These are phyloP conservation scores for Onchidella celtica DNA, from an alignment of 2,888 invertebrate genomes.

Conservation along the genomic window DNA sequence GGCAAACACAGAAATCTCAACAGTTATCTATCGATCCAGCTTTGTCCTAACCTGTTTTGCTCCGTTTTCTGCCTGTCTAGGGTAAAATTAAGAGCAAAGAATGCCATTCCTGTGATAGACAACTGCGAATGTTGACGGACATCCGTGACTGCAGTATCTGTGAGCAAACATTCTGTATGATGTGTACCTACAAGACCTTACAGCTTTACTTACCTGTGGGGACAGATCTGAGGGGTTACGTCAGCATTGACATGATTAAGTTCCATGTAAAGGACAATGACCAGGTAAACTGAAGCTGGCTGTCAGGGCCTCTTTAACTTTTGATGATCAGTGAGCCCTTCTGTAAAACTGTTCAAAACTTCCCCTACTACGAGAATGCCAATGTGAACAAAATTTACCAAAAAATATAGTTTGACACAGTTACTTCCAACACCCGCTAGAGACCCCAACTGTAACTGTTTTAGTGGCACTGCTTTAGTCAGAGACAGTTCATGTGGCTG, in stretches of 20 bases:
- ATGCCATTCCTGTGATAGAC: slow-evolving; percentile 26
- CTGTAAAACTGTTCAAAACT: too few species aligned
- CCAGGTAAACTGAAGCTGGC: not conserved
- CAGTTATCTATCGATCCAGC: not conserved
- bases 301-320: too few species aligned
- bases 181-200: slow-evolving; percentile 23
- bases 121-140: slow-evolving; percentile 37
- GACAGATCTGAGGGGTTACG: slow-evolving; percentile 30
- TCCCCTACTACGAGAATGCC: too few species aligned
- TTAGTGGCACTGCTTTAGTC: too few species aligned
- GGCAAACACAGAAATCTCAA: too few species aligned
- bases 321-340: too few species aligned
- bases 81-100: slow-evolving; percentile 31
- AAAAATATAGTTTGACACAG: too few species aligned
- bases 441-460: too few species aligned
- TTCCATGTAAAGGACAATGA: slow-evolving; percentile 27
- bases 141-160: slow-evolving; percentile 35
- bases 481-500: too few species aligned
- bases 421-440: too few species aligned
- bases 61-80: too few species aligned
- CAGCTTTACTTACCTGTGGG: slow-evolving; percentile 38
- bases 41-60: not conserved
- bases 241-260: slow-evolving; percentile 23
- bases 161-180: slow-evolving; percentile 43
- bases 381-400: too few species aligned